These are phyloP conservation scores for Taphrorychus bicolor DNA, from an alignment of 2,888 invertebrate species.

Conservation along the genomic window DNA sequence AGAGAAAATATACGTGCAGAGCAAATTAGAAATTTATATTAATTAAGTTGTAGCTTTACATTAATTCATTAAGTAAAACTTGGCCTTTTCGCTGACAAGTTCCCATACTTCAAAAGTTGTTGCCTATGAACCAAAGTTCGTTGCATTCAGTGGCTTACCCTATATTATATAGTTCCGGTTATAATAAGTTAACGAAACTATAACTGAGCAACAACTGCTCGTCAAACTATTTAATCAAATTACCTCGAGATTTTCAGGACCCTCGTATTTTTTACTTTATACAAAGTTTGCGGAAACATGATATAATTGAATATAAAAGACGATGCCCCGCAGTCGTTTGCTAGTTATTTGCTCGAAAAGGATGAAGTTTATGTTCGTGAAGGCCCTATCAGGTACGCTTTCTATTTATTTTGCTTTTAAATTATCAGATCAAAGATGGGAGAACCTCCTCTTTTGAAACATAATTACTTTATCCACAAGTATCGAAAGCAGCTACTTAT, in stretches of 20 bases:
- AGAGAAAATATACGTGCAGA: no score
- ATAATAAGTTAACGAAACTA: conserved; percentile 22
- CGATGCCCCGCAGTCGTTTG: conserved; percentile 26
- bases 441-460: neutral
- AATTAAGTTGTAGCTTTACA: no score
- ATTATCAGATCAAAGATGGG: conserved; percentile 13
- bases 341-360: conserved; percentile 23
- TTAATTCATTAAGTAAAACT: neutral
- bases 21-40: no score
- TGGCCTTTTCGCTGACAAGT: neutral
- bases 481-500: neutral
- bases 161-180: conserved; percentile 20
- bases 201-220: conserved; percentile 28
- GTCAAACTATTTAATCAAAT: conserved; percentile 14
- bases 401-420: conserved; percentile 11
- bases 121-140: conserved; percentile 18
- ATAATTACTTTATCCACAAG: conserved; percentile 4
- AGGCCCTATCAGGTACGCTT: conserved; percentile 15
- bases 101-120: conserved; percentile 24
- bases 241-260: conserved; percentile 10
- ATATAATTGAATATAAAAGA: conserved; percentile 33
- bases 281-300: conserved; percentile 12
- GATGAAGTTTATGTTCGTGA: conserved; percentile 28
- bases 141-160: conserved; percentile 18
- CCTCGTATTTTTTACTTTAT: neutral